phyloP scores from a whole-genome alignment of 2,888 invertebrate species.

The Lycia hirtaria region DNA sequence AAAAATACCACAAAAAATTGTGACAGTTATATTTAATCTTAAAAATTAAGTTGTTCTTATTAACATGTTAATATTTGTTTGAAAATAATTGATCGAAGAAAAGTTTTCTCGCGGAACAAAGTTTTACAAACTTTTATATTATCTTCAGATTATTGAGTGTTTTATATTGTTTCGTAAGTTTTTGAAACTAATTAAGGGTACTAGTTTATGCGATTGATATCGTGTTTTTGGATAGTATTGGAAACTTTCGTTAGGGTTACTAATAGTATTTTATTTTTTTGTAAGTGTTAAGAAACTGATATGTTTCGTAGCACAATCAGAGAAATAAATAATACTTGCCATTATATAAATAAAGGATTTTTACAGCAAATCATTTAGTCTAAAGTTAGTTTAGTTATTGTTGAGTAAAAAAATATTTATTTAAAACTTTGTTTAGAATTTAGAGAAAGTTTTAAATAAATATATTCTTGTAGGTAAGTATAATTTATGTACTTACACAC shows the following conservation, averaged over 20 bases:
- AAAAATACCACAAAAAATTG: conserved; percentile 9
- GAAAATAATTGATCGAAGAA: neutral
- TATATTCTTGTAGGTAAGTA: too few relatives aligned
- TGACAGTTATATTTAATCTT: conserved; percentile 9
- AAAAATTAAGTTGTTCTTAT: neutral
- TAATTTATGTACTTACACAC: too few relatives aligned
- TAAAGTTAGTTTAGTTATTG: too few relatives aligned
- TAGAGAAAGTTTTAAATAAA: too few relatives aligned
- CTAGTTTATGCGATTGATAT: neutral
- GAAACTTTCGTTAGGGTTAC: neutral
- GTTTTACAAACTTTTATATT: conserved; percentile 26
- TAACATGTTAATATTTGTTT: neutral
- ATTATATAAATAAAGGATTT: too few relatives aligned
- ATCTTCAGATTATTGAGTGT: conserved; percentile 5
- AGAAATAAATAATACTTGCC: too few relatives aligned
- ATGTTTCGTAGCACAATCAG: too few relatives aligned
- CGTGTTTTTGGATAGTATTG: neutral
- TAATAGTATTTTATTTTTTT: too few relatives aligned
- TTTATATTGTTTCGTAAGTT: neutral
- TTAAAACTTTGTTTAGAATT: too few relatives aligned
- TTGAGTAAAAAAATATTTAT: too few relatives aligned
- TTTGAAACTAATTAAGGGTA: neutral
- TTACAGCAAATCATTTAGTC: too few relatives aligned
- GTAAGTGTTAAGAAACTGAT: too few relatives aligned
- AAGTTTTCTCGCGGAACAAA: conserved; percentile 7